Evolutionary conservation across 1,140 invertebrate genomes (phyloP), one percentile per base, ranked within the genome.

Genomic region (Euwallacea similis): DNA sequence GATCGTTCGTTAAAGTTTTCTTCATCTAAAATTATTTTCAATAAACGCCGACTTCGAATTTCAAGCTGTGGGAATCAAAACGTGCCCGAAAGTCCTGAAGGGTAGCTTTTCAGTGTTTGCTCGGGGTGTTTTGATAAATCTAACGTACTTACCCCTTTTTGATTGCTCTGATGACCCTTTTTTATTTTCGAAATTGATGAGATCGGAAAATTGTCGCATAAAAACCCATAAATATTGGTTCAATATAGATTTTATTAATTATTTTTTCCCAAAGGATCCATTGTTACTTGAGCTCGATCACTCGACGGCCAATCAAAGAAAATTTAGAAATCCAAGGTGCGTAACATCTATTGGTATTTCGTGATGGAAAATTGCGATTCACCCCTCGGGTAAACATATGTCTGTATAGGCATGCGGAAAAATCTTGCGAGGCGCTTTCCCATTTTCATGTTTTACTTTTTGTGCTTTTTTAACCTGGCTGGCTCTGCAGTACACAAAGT

Each of bases 21-120:
- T 2, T 50, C 2, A 50, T 11, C 13, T 11, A 50, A 11, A 50
- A 50, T 50, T 50, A 11, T 50, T 11, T 11, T 50, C 46, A 50
- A 6, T 50, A 50, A 50, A 50, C 46, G 46, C 13, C 46, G 46
- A 50, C 9, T 13, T 10, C 13, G 46, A 13, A 11, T 50, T 50
- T 50, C 46, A 56, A 56, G 47, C 0, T 15, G 54, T 56, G 58
- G 43, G 47, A 67, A 68, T 59, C 69, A 68, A 68, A 74, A 76
- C 74, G 74, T 76, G 74, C 69, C 63, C 53, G 10, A 66, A 71
- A 70, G 71, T 72, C 59, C 60, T 21, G 41, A 53, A 60, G 73
- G 72, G 70, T 58, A 67, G 72, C 74, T 74, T 74, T 71, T 76
- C 69, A 66, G 21, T 74, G 63, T 76, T 75, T 76, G 59, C 54